Evolutionary conservation across 2,113 vertebrate genomes (phyloP).

Genomic region (Chlamydotis undulata): DNA sequence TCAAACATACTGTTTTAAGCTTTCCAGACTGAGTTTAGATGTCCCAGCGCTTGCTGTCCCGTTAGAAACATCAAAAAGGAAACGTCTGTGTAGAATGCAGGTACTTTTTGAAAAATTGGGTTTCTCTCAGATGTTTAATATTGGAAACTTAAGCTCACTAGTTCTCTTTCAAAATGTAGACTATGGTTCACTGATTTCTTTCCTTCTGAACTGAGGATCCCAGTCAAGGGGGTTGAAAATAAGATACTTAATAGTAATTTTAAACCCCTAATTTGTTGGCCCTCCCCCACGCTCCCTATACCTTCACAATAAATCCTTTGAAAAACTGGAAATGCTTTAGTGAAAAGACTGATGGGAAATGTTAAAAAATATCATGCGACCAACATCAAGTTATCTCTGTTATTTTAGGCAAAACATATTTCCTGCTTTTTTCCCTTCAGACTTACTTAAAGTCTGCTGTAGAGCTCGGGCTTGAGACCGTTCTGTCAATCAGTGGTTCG

Average conservation of each 20-base stretch:
- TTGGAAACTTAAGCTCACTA: conserved; percentile 29
- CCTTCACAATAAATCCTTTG: conserved; percentile 66
- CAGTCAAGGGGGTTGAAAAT: conserved; percentile 56
- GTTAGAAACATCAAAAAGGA: not conserved
- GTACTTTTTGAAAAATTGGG: not conserved
- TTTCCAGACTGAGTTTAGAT: not conserved
- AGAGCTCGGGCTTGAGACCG: not conserved
- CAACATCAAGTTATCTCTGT: conserved; percentile 59
- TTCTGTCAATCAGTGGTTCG: not conserved
- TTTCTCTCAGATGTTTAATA: not conserved
- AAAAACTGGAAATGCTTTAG: conserved; percentile 43
- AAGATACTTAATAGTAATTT: conserved; percentile 66
- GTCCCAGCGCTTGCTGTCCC: not conserved
- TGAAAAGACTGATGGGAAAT: conserved; percentile 54
- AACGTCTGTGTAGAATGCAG: not conserved
- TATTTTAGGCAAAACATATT: conserved; percentile 56
- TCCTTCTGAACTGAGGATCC: conserved; percentile 51
- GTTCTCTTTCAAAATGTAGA: conserved; percentile 23
- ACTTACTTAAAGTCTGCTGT: not conserved
- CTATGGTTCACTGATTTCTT: conserved; percentile 56
- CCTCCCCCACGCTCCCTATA: conserved; percentile 10
- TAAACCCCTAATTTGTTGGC: conserved; percentile 62
- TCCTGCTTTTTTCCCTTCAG: conserved; percentile 39
- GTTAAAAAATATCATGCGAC: conserved; percentile 23
- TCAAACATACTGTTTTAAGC: not conserved